Evolutionary conservation across 2,888 invertebrate species (phyloP).

Genomic region (Erebia palarica): DNA sequence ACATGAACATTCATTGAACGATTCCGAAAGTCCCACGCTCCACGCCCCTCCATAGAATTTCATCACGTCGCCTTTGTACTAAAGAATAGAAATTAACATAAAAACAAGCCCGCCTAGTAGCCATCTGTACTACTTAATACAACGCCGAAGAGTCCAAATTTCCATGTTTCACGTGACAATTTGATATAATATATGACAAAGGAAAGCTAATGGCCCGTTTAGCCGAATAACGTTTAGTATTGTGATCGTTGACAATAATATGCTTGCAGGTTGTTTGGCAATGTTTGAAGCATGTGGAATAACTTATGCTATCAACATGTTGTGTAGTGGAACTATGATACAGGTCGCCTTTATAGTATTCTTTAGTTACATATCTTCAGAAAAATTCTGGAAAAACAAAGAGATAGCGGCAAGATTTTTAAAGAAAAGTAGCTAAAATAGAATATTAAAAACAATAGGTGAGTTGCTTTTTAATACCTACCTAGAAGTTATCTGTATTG

Average conservation of each 20-base stretch:
- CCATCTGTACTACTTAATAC: conserved; percentile 32
- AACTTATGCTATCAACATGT: neutral
- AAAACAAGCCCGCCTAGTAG: conserved; percentile 40
- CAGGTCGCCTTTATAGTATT: neutral
- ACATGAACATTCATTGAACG: conserved; percentile 39
- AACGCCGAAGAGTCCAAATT: conserved; percentile 39
- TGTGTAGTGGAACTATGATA: neutral
- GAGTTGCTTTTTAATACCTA: neutral
- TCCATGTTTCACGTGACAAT: conserved; percentile 29
- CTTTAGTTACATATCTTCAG: no score
- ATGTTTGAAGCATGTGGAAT: conserved; percentile 29
- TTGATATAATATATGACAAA: conserved; percentile 49
- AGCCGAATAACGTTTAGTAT: conserved; percentile 61
- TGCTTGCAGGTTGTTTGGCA: conserved; percentile 55
- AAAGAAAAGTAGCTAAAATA: neutral
- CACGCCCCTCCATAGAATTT: conserved; percentile 51
- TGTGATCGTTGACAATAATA: conserved; percentile 57
- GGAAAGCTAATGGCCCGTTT: conserved; percentile 73
- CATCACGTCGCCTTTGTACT: conserved; percentile 49
- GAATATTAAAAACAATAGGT: neutral
- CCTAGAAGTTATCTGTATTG: neutral
- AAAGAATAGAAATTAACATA: conserved; percentile 48
- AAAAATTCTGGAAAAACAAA: no score
- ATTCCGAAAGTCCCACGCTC: conserved; percentile 51
- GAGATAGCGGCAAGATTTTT: no score